phyloP scores from a whole-genome alignment of 64 coral and sea anemone species.

The Montipora capricornis region DNA sequence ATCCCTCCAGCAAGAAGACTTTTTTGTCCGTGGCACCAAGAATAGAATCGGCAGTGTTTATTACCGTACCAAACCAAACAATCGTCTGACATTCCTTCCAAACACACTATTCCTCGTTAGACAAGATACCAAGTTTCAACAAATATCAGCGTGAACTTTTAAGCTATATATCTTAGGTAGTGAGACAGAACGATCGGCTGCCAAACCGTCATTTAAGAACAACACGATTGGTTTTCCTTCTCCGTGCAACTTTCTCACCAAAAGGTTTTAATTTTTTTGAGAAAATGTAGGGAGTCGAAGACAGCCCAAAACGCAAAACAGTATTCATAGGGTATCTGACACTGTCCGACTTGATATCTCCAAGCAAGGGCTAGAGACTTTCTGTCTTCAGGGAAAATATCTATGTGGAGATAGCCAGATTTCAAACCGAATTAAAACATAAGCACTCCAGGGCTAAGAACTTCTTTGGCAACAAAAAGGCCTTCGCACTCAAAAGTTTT shows the following conservation, averaged over 20 bases:
- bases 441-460: no score
- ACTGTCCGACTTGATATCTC: neutral
- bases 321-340: neutral
- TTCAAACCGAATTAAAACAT: no score
- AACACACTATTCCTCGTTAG: no score
- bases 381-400: no score
- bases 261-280: slow-evolving; percentile 22
- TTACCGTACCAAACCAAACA: no score
- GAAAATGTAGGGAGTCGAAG: neutral
- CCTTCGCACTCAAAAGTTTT: no score
- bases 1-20: no score
- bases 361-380: neutral
- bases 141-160: neutral
- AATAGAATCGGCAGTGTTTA: no score
- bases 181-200: neutral
- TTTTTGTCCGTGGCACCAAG: no score
- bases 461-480: no score
- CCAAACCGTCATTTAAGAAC: slow-evolving; percentile 51
- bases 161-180: neutral
- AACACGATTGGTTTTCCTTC: slow-evolving; percentile 36
- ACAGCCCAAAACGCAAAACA: neutral
- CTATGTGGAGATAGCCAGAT: no score
- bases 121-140: slow-evolving; percentile 5
- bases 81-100: no score
- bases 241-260: slow-evolving; percentile 20